These are phyloP conservation scores for Aegithalos caudatus DNA, from an alignment of 2,113 vertebrate species.

Conservation along the genomic window DNA sequence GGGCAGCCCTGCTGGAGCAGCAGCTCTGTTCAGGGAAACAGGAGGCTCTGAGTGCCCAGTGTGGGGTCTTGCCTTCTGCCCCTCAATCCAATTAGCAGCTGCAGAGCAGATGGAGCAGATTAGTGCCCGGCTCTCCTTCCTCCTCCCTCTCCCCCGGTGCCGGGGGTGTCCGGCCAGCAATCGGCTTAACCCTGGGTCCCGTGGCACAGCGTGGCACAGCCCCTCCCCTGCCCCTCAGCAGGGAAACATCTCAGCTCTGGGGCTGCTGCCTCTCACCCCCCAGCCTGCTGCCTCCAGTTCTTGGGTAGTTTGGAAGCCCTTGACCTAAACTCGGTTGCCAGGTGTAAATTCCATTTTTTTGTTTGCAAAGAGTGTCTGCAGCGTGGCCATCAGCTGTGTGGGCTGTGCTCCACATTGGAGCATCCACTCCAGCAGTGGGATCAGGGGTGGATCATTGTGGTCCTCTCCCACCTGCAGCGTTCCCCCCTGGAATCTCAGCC, in stretches of 20 bases:
- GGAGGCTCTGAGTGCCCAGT: not conserved
- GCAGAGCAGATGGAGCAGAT: conserved; percentile 42
- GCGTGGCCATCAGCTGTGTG: accelerated
- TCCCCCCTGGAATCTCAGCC: not conserved
- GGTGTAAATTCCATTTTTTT: not conserved
- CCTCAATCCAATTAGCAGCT: conserved; percentile 34
- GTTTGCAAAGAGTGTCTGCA: not conserved
- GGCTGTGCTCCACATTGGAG: accelerated
- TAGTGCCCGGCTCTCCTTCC: conserved; percentile 1
- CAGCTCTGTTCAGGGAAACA: accelerated
- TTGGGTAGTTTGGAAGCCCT: not conserved
- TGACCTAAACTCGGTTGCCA: not conserved
- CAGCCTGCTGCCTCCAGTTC: not conserved
- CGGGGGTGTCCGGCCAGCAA: not conserved
- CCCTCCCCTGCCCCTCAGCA: not conserved
- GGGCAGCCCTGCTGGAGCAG: not conserved
- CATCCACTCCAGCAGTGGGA: accelerated
- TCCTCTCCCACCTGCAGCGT: not conserved
- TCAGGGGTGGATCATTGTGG: accelerated
- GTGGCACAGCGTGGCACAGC: not conserved
- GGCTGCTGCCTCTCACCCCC: not conserved
- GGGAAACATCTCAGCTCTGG: not conserved
- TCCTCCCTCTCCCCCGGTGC: not conserved
- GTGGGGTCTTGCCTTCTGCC: not conserved
- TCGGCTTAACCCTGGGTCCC: not conserved